Evolutionary conservation across 1,140 invertebrate genomes (phyloP).

Genomic region (Sycobia sp.): DNA sequence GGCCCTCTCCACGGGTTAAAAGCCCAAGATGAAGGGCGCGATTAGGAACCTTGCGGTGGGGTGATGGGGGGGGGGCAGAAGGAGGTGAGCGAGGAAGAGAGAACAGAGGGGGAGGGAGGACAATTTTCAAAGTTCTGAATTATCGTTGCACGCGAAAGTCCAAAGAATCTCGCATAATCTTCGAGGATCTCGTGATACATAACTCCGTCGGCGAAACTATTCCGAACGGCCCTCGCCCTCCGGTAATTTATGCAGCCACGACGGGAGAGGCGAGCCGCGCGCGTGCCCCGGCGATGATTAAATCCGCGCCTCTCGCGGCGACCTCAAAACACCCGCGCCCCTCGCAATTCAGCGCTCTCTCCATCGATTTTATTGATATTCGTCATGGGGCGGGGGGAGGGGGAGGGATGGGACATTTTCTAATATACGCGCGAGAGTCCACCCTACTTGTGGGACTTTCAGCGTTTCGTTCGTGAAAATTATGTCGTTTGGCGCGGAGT

Average conservation of each 20-base stretch:
- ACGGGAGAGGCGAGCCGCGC: background rate
- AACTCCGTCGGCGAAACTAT: constrained; percentile 28
- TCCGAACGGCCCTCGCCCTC: constrained; percentile 18
- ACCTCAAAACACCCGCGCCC: constrained; percentile 15
- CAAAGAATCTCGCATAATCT: constrained; percentile 35
- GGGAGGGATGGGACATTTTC: too few relatives aligned
- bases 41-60: background rate
- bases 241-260: constrained; percentile 31
- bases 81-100: background rate
- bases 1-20: background rate
- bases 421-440: too few relatives aligned
- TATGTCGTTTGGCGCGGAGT: too few relatives aligned
- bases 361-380: background rate
- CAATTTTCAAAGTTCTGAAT: constrained; percentile 35
- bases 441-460: too few relatives aligned
- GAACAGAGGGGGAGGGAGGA: background rate
- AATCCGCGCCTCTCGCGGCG: constrained; percentile 20
- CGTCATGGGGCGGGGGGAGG: too few relatives aligned
- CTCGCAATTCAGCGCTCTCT: background rate
- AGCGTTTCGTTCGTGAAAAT: too few relatives aligned
- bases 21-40: constrained; percentile 20
- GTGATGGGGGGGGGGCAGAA: too few relatives aligned
- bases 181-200: constrained; percentile 35
- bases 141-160: constrained; percentile 34
- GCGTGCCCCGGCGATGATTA: constrained; percentile 22